Evolutionary conservation across 2,888 invertebrate genomes (phyloP), one percentile per base, ranked within the genome.

Genomic region (Gymnocheta viridis): DNA sequence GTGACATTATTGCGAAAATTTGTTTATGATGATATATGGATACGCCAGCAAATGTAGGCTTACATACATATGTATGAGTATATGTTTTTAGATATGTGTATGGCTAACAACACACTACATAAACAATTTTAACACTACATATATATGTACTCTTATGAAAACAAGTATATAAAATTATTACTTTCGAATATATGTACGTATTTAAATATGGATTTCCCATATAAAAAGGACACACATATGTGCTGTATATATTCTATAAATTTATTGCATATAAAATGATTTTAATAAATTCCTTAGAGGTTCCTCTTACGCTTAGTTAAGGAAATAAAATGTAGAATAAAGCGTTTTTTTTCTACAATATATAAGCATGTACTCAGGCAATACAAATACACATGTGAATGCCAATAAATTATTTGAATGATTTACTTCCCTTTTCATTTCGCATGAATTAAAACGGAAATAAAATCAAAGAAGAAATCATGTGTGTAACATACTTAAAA

Each of bases 1-100:
- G 91, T 91, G 91, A 91, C 91, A 90, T 90, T 91, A 90, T 90
- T 91, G 89, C 88, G 91, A 91, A 91, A 88, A 84, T 84, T 84
- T 84, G 72, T 84, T 84, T 84, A 69, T 69, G 64, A 74, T 84
- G 70, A 62, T 69, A 86, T 85, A 85, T 86, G 76, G 41, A 60
- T 78, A 67, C 2, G 47, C 67, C 29, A 27, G 54, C 49, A 67
- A 35, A 66, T 41, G 64, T n/a, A 54, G 19, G 29, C 66, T n/a
- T n/a, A 72, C 19, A 51, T 35, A 38, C n/a, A 56, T 17, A 19
- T 7, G 2, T 51, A 14, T 14, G 14, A 12, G 51, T 4, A 24
- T 14, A 51, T 24, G 51, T 51, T 19, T 19, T 3, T 4, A n/a
- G 4, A 41, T 41, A 17, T 17, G 44, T 44, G 17, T 17, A 14